Evolutionary conservation across 2,113 vertebrate species (phyloP), one percentile per base, ranked within the genome.

Genomic region (Struthidea cinerea): DNA sequence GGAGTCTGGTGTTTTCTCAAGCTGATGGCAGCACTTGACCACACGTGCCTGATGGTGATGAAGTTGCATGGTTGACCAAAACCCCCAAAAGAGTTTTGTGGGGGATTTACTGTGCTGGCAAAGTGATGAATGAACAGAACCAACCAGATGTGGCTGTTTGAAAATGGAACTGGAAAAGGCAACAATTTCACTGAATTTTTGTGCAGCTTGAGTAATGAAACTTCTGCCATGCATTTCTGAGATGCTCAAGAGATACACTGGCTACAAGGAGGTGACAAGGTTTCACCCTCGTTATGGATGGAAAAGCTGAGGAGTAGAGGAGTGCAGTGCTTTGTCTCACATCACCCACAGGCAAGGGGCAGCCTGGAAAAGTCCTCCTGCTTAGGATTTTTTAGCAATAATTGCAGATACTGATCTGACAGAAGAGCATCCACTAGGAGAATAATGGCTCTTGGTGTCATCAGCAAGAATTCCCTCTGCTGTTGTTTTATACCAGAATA

Each of bases 131-230:
- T 65, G 63, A 82, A 71, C 21, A 67, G 57, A 95, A 42, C 35
- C 26, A 50, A 19, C 16, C 33, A 53, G n/a, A 60, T 65, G 14
- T 7, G 28, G 35, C 19, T 53, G 18, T 32, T 74, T 42, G 19
- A 60, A 95, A 96, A 88, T 44, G 37, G 28, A 94, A 47, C 47
- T 65, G 67, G 53, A 92, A 91, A 87, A 87, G 52, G 85, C 17
- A 77, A 30, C 24, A 19, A 23, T 28, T 63, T 71, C 30, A 46
- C 24, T 44, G 22, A 55, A 33, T 18, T 68, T 46, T 37, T 81
- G 7, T 35, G 57, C 14, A 5, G 21, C 14, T n/a, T 44, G 33
- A 32, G 32, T 20, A 35, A 26, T 16, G n/a, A 27, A 15, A 9
- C 6, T 44, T 50, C 26, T 7, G 16, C 9, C 6, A 6, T 37